Conservation (phyloP, 2,113 vertebrate species). For the Leptosomus discolor region DNA sequence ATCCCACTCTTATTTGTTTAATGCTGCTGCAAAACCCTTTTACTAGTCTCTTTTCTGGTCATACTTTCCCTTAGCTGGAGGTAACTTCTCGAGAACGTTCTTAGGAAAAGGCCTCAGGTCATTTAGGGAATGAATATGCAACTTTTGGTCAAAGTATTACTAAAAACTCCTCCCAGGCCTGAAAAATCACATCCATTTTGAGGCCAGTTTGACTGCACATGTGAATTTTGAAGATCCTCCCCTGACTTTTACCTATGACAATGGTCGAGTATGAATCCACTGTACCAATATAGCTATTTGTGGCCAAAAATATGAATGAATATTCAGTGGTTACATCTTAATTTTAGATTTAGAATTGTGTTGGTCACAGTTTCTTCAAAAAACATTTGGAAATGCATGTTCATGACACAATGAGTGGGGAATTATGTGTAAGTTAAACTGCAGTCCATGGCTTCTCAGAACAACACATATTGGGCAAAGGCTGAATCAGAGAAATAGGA, state of each 20-base stretch:
- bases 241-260: not conserved
- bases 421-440: not conserved
- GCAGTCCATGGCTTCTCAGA: not conserved
- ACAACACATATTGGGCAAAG: not conserved
- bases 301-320: not conserved
- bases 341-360: not conserved
- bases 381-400: not conserved
- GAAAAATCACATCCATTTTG: not conserved
- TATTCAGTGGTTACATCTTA: not conserved
- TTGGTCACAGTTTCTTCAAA: not conserved
- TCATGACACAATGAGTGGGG: not conserved
- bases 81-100: not conserved
- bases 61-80: not conserved
- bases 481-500: conserved; percentile 6
- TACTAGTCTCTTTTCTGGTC: not conserved
- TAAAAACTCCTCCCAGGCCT: not conserved
- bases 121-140: not conserved
- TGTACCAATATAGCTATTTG: not conserved
- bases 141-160: not conserved
- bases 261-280: not conserved
- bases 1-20: not conserved
- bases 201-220: not conserved
- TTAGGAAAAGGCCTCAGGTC: not conserved
- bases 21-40: not conserved
- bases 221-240: not conserved